phyloP scores from a whole-genome alignment of 2,888 invertebrate genomes.

The Terebella lapidaria region DNA sequence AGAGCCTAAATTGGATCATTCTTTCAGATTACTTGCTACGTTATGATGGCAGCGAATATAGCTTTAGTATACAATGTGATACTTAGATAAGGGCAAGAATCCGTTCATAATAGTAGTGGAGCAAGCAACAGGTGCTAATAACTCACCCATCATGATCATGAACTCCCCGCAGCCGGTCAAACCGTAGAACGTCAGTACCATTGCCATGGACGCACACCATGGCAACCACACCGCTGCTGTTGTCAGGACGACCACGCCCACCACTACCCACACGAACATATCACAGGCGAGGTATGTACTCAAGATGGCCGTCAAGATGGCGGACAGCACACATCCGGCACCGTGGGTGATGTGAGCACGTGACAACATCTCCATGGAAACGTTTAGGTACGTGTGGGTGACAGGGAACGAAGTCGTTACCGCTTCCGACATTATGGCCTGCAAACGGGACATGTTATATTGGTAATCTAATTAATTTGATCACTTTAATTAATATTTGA shows the following conservation, averaged over 20 bases:
- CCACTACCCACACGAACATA: not conserved
- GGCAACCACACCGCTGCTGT: not conserved
- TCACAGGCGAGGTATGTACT: not conserved
- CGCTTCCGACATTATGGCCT: not conserved
- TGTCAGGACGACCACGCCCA: not conserved
- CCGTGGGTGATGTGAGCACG: not conserved
- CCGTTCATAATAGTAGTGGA: no score
- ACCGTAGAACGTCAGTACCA: not conserved
- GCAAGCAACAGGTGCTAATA: no score
- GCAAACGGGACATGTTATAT: no score
- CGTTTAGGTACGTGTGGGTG: not conserved
- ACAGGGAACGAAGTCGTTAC: not conserved
- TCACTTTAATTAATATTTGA: no score
- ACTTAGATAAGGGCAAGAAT: no score
- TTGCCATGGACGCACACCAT: not conserved
- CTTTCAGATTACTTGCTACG: no score
- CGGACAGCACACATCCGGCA: not conserved
- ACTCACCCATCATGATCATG: not conserved
- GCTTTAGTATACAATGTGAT: no score
- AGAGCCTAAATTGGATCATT: no score
- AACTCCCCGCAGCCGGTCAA: not conserved
- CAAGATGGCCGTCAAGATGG: not conserved
- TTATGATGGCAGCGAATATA: no score
- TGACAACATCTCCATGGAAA: not conserved
- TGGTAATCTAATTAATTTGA: no score